Evolutionary conservation across 1,140 invertebrate species (phyloP).

Genomic region (Agraylea sexmaculata): DNA sequence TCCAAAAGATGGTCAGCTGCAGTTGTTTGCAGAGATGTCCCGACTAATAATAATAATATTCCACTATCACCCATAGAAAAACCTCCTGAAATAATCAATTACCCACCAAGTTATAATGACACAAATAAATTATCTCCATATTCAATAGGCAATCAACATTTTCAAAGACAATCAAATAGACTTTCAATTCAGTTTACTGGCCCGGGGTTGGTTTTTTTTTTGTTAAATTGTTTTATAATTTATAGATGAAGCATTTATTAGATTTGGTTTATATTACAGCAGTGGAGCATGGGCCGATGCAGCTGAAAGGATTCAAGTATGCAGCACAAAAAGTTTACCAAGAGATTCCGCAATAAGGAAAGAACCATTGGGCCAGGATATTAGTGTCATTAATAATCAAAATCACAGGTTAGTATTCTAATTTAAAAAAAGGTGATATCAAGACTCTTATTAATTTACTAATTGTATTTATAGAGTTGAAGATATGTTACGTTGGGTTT

Average conservation of each 20-base stretch:
- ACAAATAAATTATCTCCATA: constrained; percentile 29
- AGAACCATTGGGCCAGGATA: constrained; percentile 69
- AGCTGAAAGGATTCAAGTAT: constrained; percentile 51
- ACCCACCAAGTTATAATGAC: constrained; percentile 25
- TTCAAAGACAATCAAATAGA: constrained; percentile 53
- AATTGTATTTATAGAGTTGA: constrained; percentile 31
- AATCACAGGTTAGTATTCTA: constrained; percentile 28
- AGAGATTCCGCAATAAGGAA: constrained; percentile 61
- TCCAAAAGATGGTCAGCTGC: constrained; percentile 65
- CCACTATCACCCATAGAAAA: constrained; percentile 23
- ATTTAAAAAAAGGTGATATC: neutral
- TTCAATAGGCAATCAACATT: constrained; percentile 29
- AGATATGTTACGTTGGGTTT: constrained; percentile 39
- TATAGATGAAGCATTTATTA: neutral
- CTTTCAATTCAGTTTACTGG: constrained; percentile 83
- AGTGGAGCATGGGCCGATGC: constrained; percentile 65
- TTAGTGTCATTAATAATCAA: constrained; percentile 27
- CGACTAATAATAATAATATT: constrained; percentile 18
- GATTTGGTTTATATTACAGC: constrained; percentile 22
- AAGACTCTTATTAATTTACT: constrained; percentile 4
- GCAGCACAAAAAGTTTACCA: constrained; percentile 59
- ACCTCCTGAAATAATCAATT: constrained; percentile 24
- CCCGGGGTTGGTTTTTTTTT: constrained; percentile 34
- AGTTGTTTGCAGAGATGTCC: constrained; percentile 43
- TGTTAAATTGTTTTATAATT: neutral